phyloP scores from a whole-genome alignment of 2,797 vertebrate species.

The Arrhamphus sclerolepis region DNA sequence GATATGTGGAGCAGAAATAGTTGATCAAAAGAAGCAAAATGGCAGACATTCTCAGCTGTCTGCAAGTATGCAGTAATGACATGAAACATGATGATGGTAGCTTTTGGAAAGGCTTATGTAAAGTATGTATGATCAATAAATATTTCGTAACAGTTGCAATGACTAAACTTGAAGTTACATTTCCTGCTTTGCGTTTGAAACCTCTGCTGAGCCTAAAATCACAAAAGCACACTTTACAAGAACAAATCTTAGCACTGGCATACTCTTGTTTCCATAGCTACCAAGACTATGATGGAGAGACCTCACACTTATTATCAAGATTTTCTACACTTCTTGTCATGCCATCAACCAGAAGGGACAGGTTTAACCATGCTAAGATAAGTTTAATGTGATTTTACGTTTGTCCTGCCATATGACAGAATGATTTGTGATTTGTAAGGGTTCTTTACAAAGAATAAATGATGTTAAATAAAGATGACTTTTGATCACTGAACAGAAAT shows the following conservation, averaged over 20 bases:
- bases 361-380: constrained; percentile 12
- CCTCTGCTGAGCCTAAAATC: constrained; percentile 3
- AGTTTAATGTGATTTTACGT: background rate
- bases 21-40: background rate
- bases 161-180: background rate
- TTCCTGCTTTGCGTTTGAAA: constrained; percentile 3
- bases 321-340: constrained; percentile 15
- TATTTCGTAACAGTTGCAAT: background rate
- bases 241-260: background rate
- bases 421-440: background rate
- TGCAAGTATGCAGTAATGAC: too few relatives aligned
- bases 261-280: constrained; percentile 53
- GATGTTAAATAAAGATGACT: too few relatives aligned
- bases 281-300: constrained; percentile 5
- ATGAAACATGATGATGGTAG: too few relatives aligned
- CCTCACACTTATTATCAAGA: constrained; percentile 45
- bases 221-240: constrained; percentile 3
- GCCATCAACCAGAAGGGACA: background rate
- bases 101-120: background rate
- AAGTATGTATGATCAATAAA: background rate
- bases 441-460: constrained; percentile 2
- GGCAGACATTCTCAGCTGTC: background rate
- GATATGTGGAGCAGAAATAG: background rate
- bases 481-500: too few relatives aligned
- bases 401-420: background rate